A percentile compares a stretch with the other conserved stretches of the same genome.
These are phyloP conservation scores for Emberiza fucata DNA, from an alignment of 2,113 vertebrate species.

Conservation along the genomic window DNA sequence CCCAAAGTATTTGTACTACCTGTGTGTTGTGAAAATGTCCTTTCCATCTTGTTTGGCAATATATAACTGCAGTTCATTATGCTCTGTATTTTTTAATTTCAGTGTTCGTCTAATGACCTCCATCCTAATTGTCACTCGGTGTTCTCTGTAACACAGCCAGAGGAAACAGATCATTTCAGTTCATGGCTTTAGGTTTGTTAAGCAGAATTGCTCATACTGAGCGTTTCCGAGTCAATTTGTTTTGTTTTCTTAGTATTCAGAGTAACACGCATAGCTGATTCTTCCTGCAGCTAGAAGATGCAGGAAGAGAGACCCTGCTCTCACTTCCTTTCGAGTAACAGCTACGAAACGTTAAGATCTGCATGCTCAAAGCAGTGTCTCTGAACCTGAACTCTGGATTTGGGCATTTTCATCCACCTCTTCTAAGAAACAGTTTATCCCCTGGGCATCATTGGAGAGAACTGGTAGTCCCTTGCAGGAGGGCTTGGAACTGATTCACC, in stretches of 20 bases:
- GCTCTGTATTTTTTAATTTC: not conserved
- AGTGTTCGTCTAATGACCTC: not conserved
- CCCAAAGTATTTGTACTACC: not conserved
- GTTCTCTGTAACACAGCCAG: not conserved
- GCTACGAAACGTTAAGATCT: not conserved
- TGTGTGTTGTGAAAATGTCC: not conserved
- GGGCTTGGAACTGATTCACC: not conserved
- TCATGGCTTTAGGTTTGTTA: not conserved
- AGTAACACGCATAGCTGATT: not conserved
- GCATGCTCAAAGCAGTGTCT: not conserved
- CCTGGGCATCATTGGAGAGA: not conserved
- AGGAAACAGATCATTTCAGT: constrained; percentile 16
- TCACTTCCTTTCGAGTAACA: constrained; percentile 37
- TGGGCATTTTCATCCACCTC: not conserved
- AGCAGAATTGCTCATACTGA: not conserved
- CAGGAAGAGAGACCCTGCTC: constrained; percentile 48
- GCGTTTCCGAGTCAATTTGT: constrained; percentile 25
- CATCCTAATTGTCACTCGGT: not conserved
- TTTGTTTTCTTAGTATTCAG: constrained; percentile 41
- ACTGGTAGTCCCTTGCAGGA: not conserved
- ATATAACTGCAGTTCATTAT: not conserved
- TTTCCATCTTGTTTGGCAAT: not conserved
- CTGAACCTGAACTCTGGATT: not conserved
- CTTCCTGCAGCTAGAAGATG: constrained; percentile 36
- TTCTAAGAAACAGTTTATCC: not conserved